Conservation (phyloP, 2,113 vertebrate genomes). For the Symphodus melops region DNA sequence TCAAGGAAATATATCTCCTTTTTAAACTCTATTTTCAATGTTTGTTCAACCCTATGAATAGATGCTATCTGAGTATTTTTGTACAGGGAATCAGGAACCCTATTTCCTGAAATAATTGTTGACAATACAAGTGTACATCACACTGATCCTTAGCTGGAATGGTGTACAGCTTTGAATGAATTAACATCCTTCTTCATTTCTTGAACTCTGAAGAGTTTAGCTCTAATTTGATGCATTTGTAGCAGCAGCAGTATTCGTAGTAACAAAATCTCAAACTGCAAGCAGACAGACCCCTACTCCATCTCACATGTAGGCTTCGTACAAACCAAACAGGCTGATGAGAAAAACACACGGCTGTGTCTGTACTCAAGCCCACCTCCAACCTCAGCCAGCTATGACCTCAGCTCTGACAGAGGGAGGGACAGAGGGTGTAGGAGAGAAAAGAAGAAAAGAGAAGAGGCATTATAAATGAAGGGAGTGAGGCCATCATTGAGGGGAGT, state of each 20-base stretch:
- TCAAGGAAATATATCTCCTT: too few relatives aligned
- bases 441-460: slow-evolving; percentile 20
- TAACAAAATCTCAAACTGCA: slow-evolving; percentile 17
- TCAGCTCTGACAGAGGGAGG: slow-evolving; percentile 55
- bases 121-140: too few relatives aligned
- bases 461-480: slow-evolving; percentile 19
- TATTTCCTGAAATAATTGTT: too few relatives aligned
- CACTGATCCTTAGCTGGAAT: too few relatives aligned
- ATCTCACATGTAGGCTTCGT: slow-evolving; percentile 53
- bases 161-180: too few relatives aligned
- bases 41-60: too few relatives aligned
- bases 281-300: slow-evolving; percentile 30
- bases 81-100: too few relatives aligned
- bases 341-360: slow-evolving; percentile 71
- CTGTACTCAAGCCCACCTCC: slow-evolving; percentile 64
- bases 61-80: too few relatives aligned
- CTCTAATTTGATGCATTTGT: neutral
- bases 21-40: too few relatives aligned
- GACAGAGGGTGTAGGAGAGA: neutral
- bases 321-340: slow-evolving; percentile 57
- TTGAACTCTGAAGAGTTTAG: neutral
- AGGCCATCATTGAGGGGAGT: slow-evolving; percentile 34
- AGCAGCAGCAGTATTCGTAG: slow-evolving; percentile 11
- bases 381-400: slow-evolving; percentile 73
- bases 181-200: neutral